Percentiles rank a stretch among this genome's conserved stretches.
phyloP scores from a whole-genome alignment of 2,888 invertebrate species.

The Raillietiella orientalis region DNA sequence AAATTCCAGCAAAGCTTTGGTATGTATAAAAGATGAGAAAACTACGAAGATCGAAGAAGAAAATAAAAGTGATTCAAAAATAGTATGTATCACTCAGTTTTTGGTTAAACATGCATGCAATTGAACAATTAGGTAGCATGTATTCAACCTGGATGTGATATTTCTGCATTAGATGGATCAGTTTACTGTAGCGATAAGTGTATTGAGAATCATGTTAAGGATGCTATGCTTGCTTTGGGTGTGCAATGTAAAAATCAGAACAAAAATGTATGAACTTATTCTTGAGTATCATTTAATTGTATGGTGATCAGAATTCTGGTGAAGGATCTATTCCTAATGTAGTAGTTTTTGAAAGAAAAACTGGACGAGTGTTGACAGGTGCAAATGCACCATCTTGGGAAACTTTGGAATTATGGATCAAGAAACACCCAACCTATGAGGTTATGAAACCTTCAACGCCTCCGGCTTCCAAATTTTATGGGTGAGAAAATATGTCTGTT shows the following conservation, averaged over 20 bases:
- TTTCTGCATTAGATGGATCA: slow-evolving; percentile 36
- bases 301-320: neutral
- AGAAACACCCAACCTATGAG: slow-evolving; percentile 57
- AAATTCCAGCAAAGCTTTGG: too few species aligned
- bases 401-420: slow-evolving; percentile 47
- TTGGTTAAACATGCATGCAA: too few species aligned
- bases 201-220: slow-evolving; percentile 49
- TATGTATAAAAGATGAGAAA: too few species aligned
- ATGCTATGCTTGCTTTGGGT: slow-evolving; percentile 11
- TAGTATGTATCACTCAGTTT: too few species aligned
- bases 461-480: slow-evolving; percentile 6
- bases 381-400: slow-evolving; percentile 47
- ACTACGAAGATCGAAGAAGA: too few species aligned
- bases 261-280: slow-evolving; percentile 4
- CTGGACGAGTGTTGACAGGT: slow-evolving; percentile 34
- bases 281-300: neutral
- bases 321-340: slow-evolving; percentile 14
- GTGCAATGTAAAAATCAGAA: neutral
- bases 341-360: slow-evolving; percentile 48
- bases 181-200: slow-evolving; percentile 70
- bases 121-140: too few species aligned
- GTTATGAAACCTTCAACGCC: slow-evolving; percentile 20
- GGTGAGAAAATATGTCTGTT: slow-evolving; percentile 5
- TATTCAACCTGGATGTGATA: slow-evolving; percentile 10
- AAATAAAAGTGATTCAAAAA: too few species aligned